These are phyloP conservation scores for Physella acuta DNA, from an alignment of 1,140 invertebrate species.

Conservation along the genomic window DNA sequence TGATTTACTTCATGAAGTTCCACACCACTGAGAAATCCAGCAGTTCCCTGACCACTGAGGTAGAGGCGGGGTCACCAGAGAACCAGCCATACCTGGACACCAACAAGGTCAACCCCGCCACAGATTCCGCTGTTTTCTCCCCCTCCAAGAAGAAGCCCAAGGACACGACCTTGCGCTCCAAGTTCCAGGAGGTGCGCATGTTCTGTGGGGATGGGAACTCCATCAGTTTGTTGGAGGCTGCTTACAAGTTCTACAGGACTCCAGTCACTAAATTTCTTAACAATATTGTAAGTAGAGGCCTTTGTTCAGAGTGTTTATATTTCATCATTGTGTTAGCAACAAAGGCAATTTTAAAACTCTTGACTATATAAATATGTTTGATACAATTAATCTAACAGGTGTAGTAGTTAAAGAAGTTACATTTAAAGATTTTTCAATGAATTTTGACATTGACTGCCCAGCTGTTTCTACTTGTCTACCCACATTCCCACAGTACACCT, in stretches of 20 bases:
- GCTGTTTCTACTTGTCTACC: background rate
- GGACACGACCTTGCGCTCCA: slow-evolving; percentile 21
- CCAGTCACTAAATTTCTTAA: slow-evolving; percentile 43
- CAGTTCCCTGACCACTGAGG: slow-evolving; percentile 27
- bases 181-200: slow-evolving; percentile 37
- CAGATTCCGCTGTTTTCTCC: background rate
- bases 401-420: background rate
- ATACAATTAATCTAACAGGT: too few relatives aligned
- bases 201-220: slow-evolving; percentile 28
- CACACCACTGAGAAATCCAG: slow-evolving; percentile 30
- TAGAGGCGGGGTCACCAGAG: slow-evolving; percentile 25
- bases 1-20: slow-evolving; percentile 51
- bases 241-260: slow-evolving; percentile 53
- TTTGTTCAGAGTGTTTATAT: too few relatives aligned
- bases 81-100: background rate
- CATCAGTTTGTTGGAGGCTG: slow-evolving; percentile 40
- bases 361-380: too few relatives aligned
- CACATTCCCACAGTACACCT: background rate
- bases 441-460: background rate
- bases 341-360: too few relatives aligned
- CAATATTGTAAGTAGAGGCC: slow-evolving; percentile 41
- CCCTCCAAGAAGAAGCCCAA: background rate
- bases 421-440: background rate
- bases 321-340: too few relatives aligned
- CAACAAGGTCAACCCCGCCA: background rate